phyloP scores from a whole-genome alignment of 2,888 invertebrate species.

The Leucophenga montana region DNA sequence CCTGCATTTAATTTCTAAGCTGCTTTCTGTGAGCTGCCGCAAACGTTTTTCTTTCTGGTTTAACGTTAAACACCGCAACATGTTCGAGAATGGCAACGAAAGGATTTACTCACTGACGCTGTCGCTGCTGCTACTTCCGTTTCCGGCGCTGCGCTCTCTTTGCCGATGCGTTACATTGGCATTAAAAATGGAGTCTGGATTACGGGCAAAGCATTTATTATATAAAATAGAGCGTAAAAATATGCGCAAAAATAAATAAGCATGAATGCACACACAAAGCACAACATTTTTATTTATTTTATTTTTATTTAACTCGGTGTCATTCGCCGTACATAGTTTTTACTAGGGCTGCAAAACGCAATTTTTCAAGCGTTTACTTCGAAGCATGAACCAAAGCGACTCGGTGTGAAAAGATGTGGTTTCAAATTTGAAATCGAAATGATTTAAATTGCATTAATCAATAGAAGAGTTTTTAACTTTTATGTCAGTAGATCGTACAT shows the following conservation, averaged over 20 bases:
- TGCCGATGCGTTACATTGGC: constrained; percentile 52
- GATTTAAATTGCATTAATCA: no score
- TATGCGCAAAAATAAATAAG: constrained; percentile 12
- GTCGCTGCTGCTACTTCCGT: no score
- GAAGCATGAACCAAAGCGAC: no score
- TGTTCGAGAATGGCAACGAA: constrained; percentile 49
- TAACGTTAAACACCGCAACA: constrained; percentile 57
- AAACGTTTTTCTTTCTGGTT: constrained; percentile 37
- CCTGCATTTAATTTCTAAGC: constrained; percentile 21
- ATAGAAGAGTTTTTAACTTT: no score
- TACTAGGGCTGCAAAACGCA: constrained; percentile 21
- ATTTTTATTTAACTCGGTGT: constrained; percentile 31
- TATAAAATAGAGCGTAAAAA: constrained; percentile 26
- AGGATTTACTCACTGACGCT: constrained; percentile 48
- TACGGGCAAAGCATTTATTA: constrained; percentile 29
- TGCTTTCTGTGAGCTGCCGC: constrained; percentile 13
- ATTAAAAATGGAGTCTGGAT: constrained; percentile 54
- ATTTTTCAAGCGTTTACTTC: no score
- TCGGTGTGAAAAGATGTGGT: no score
- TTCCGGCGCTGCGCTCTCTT: no score
- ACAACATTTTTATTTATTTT: constrained; percentile 31
- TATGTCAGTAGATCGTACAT: no score
- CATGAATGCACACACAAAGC: constrained; percentile 11
- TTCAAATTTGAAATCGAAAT: no score
- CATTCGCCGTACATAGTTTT: constrained; percentile 31